Conservation (phyloP, 2,888 invertebrate species). For the Frankliniella intonsa region DNA sequence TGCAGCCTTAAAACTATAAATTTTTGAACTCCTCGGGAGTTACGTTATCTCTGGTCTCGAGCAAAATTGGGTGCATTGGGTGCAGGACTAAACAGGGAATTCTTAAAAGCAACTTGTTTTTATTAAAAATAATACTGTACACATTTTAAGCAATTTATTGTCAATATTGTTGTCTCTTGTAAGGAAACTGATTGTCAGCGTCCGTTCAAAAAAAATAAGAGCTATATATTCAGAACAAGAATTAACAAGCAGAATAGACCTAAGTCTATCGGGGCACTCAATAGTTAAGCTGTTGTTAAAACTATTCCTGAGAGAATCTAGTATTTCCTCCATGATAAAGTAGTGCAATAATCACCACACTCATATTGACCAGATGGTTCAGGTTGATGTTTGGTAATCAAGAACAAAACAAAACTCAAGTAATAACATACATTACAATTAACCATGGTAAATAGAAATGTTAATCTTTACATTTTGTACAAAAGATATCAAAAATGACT, state of each 20-base stretch:
- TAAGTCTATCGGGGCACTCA: background rate
- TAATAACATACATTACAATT: slow-evolving; percentile 8
- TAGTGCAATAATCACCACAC: background rate
- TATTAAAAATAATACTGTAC: slow-evolving; percentile 22
- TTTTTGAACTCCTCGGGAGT: too few species aligned
- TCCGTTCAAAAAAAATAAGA: background rate
- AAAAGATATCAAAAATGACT: slow-evolving; percentile 27
- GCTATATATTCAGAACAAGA: background rate
- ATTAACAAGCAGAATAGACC: background rate
- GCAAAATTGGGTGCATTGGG: too few species aligned
- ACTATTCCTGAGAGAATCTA: background rate
- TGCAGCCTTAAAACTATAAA: too few species aligned
- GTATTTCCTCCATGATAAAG: background rate
- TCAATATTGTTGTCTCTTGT: background rate
- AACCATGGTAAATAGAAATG: background rate
- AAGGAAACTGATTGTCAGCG: background rate
- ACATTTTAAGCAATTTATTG: background rate
- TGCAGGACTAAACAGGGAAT: too few species aligned
- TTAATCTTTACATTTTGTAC: slow-evolving; percentile 23
- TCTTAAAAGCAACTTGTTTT: too few species aligned
- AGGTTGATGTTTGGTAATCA: background rate
- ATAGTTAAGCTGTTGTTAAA: background rate
- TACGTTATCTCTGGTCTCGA: too few species aligned
- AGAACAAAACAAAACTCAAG: slow-evolving; percentile 9
- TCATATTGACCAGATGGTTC: background rate